Evolutionary conservation across 2,797 vertebrate species (phyloP).

Genomic region (Clarias fuscus): DNA sequence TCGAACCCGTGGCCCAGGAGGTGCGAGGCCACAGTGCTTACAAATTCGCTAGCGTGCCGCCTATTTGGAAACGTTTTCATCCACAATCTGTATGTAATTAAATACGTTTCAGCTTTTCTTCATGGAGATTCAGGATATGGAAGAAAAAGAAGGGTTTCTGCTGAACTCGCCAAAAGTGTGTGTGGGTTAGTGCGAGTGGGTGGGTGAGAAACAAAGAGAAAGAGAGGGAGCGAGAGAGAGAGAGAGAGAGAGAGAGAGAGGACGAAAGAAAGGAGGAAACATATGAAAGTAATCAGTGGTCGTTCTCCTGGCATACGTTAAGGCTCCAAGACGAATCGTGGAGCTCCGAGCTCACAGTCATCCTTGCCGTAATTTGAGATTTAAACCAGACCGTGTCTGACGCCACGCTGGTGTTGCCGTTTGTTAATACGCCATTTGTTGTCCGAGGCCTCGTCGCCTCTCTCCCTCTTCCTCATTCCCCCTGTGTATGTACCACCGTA

Average conservation of each 20-base stretch:
- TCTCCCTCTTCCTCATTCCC: not conserved
- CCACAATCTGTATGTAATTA: not conserved
- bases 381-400: conserved; percentile 31
- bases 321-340: conserved; percentile 27
- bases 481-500: not conserved
- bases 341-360: not conserved
- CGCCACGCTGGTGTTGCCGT: not conserved
- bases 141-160: not conserved
- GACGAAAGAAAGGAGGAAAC: not conserved
- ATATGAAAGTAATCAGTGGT: conserved; percentile 48
- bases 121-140: not conserved
- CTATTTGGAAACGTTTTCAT: not conserved
- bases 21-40: no score
- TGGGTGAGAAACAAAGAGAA: conserved; percentile 7
- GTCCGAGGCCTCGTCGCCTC: not conserved
- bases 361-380: conserved; percentile 15
- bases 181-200: not conserved
- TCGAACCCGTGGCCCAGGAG: no score
- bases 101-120: not conserved
- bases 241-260: conserved; percentile 19
- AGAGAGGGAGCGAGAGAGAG: not conserved
- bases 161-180: conserved; percentile 17
- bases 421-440: not conserved
- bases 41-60: no score
- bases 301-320: conserved; percentile 37